Evolutionary conservation across 2,797 vertebrate genomes (phyloP).

Genomic region (Anolis apletophallus): DNA sequence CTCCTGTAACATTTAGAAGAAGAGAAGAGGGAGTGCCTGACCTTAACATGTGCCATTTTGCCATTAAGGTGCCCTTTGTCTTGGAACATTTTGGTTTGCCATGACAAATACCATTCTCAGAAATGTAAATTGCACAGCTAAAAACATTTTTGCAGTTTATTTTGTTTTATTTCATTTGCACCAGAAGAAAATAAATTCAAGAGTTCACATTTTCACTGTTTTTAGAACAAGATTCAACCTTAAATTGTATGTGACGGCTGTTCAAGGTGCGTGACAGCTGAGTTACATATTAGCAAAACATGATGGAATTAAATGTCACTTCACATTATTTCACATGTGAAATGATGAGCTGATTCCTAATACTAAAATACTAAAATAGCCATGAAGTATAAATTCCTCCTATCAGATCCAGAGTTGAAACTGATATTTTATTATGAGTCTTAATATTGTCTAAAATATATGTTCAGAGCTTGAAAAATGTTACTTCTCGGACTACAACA

Average conservation of each 20-base stretch:
- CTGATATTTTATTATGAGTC: neutral
- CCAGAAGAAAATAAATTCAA: neutral
- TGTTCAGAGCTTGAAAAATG: neutral
- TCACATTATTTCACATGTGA: constrained; percentile 57
- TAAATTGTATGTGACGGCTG: constrained; percentile 49
- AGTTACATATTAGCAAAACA: constrained; percentile 48
- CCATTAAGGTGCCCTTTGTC: neutral
- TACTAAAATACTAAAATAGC: constrained; percentile 48
- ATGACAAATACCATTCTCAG: constrained; percentile 6
- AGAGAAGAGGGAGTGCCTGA: neutral
- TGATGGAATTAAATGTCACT: constrained; percentile 60
- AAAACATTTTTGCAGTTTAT: neutral
- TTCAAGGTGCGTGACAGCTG: constrained; percentile 40
- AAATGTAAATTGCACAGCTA: constrained; percentile 3
- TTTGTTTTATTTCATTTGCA: neutral
- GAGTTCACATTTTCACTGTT: constrained; percentile 17
- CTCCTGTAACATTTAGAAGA: neutral
- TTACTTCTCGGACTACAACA: too few relatives aligned
- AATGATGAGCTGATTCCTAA: constrained; percentile 48
- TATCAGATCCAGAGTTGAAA: neutral
- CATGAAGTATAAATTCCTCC: constrained; percentile 20
- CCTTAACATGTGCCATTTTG: too few relatives aligned
- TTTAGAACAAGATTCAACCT: constrained; percentile 20
- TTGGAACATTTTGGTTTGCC: neutral
- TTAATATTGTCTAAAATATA: neutral